Base-by-base conservation (phyloP, 2,797 vertebrate species). In the Gallinago solitaria region DNA sequence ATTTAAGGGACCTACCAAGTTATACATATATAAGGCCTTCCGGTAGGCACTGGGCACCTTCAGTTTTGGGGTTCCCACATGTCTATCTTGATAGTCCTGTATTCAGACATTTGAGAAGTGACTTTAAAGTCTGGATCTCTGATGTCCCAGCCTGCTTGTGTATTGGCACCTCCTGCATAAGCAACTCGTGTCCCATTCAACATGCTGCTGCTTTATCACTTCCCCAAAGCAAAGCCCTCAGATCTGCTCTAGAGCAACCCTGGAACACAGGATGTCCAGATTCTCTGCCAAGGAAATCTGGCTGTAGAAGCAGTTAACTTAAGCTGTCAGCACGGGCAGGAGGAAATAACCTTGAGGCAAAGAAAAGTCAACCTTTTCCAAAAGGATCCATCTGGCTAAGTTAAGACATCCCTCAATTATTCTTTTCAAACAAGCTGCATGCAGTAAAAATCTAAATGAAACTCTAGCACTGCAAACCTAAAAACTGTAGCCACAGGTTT, bases 311-410 rank as follows among this genome's bases (percentile, higher is more conserved):
- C 5, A 9, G 56, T 70, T 71, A 71, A 87, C 60, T 92, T 95
- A 78, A 95, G 71, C 69, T 83, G 69, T 68, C 76, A 90, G 69
- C 57, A 87, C 4, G 17, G 76, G 57, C 76, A 94, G 61, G 24
- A 91, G 11, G 33, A 84, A 95, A 91, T 68, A 92, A 95, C 64
- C 89, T 25, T 8, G 28, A 91, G 57, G 85, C 65, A 90, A 94
- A 88, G 83, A 86, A 83, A 94, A 93, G 30, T 56, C 87, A 91
- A 81, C 28, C 64, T 83, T 53, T 91, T 83, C 43, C 60, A 70
- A 50, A 64, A 56, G 32, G 33, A 92, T 93, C 68, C 57, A 81
- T 77, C 79, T 88, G 76, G 32, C 14, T 68, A 68, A n/a, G 39
- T 48, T 80, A 89, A 87, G 47, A 39, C 32, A 47, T 33, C 37